Evolutionary conservation across 2,113 vertebrate genomes (phyloP).

Genomic region (Coptodon bakossiorum): DNA sequence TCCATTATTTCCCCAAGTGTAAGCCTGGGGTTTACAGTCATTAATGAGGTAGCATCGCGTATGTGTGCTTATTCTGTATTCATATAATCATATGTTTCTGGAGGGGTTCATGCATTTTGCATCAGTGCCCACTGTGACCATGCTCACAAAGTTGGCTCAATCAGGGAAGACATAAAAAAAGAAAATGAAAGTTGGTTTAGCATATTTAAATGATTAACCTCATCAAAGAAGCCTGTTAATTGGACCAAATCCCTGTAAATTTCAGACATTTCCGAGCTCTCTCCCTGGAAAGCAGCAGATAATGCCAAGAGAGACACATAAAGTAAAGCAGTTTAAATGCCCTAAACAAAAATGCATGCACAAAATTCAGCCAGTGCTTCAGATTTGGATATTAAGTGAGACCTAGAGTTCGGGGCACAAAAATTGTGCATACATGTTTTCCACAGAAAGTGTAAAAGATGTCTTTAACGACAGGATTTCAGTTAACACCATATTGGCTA

Average conservation of each 20-base stretch:
- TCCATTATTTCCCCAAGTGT: conserved; percentile 22
- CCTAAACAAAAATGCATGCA: background rate
- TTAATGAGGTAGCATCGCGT: conserved; percentile 17
- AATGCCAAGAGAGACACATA: background rate
- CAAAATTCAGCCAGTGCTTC: background rate
- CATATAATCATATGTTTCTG: background rate
- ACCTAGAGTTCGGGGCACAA: background rate
- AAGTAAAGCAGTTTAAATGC: background rate
- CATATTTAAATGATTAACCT: background rate
- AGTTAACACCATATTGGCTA: background rate
- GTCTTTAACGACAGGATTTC: background rate
- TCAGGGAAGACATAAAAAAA: background rate
- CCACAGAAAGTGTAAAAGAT: background rate
- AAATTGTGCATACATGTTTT: background rate
- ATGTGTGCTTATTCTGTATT: background rate
- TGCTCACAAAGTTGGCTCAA: background rate
- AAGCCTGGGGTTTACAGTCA: background rate
- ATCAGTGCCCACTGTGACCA: background rate
- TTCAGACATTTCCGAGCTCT: background rate
- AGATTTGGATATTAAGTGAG: background rate
- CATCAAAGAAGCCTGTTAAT: background rate
- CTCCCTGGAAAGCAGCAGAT: background rate
- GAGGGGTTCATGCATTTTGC: conserved; percentile 18
- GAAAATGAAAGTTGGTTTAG: background rate
- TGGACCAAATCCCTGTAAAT: background rate